Evolutionary conservation across 1,140 invertebrate species (phyloP).

Genomic region (Chironomus tepperi): DNA sequence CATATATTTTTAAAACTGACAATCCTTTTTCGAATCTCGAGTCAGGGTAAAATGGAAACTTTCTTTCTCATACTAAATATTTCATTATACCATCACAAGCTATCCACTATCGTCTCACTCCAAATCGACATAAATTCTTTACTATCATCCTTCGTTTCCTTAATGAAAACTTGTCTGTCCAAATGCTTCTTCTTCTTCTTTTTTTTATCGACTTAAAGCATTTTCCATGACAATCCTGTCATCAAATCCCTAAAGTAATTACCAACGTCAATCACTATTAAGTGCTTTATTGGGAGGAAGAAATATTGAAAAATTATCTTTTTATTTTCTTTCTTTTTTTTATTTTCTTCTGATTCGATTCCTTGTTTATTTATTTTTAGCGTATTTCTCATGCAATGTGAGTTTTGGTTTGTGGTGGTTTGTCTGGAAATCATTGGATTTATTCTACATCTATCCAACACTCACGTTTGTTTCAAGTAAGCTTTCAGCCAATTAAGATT

Average conservation of each 20-base stretch:
- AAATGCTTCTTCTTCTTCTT: not conserved
- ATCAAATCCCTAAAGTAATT: not conserved
- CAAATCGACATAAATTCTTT: not conserved
- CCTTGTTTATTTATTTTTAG: too few species aligned
- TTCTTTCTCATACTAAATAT: conserved; percentile 11
- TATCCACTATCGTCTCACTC: not conserved
- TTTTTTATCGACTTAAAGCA: not conserved
- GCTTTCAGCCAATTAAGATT: too few species aligned
- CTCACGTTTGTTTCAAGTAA: too few species aligned
- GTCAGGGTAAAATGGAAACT: not conserved
- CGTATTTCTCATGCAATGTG: too few species aligned
- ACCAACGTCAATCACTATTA: not conserved
- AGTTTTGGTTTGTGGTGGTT: too few species aligned
- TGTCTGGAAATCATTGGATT: too few species aligned
- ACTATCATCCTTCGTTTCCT: not conserved
- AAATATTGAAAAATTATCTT: too few species aligned
- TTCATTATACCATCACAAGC: not conserved
- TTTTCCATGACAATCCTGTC: not conserved
- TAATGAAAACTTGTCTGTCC: conserved; percentile 4
- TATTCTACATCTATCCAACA: too few species aligned
- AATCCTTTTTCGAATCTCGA: not conserved
- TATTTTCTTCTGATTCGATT: not conserved
- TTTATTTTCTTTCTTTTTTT: not conserved
- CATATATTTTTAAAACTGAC: not conserved
- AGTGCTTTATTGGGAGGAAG: not conserved